A percentile compares a stretch with the other conserved stretches of the same genome.
These are phyloP conservation scores for Solea senegalensis DNA, from an alignment of 2,113 vertebrate genomes.

Conservation along the genomic window DNA sequence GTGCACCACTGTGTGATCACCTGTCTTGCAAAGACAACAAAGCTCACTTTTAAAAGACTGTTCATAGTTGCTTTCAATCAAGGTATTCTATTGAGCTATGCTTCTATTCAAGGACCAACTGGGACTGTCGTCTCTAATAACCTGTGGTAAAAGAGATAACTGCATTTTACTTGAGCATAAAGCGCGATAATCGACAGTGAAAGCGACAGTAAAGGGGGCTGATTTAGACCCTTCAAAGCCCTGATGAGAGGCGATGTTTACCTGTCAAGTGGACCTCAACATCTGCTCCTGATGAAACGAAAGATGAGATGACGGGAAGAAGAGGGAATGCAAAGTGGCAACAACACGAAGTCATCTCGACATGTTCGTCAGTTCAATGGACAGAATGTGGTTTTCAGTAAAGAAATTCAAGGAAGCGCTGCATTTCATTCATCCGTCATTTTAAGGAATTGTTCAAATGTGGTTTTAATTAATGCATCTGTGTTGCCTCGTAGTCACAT, in stretches of 20 bases:
- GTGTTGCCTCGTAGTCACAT: background rate
- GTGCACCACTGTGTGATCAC: too few relatives aligned
- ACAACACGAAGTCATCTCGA: constrained; percentile 48
- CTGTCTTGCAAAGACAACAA: too few relatives aligned
- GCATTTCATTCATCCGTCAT: constrained; percentile 23
- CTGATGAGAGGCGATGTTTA: constrained; percentile 54
- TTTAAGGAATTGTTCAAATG: constrained; percentile 4
- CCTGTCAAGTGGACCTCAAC: constrained; percentile 70
- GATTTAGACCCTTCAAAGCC: constrained; percentile 57
- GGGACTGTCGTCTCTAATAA: constrained; percentile 30
- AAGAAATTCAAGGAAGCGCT: constrained; percentile 32
- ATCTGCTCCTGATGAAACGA: constrained; percentile 69
- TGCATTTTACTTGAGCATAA: constrained; percentile 31
- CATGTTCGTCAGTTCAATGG: constrained; percentile 40
- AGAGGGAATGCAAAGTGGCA: constrained; percentile 27
- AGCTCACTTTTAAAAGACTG: too few relatives aligned
- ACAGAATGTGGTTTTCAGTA: constrained; percentile 5
- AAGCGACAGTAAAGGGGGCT: constrained; percentile 59
- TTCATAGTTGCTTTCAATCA: background rate
- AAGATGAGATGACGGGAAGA: constrained; percentile 41
- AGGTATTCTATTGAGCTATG: too few relatives aligned
- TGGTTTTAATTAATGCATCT: constrained; percentile 13
- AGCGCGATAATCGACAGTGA: constrained; percentile 56
- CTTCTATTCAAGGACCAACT: background rate
- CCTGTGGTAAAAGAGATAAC: constrained; percentile 31